Percentiles rank a stretch among this genome's conserved stretches.
Conservation (phyloP, 1,140 invertebrate species). For the Nylanderia fulva region DNA sequence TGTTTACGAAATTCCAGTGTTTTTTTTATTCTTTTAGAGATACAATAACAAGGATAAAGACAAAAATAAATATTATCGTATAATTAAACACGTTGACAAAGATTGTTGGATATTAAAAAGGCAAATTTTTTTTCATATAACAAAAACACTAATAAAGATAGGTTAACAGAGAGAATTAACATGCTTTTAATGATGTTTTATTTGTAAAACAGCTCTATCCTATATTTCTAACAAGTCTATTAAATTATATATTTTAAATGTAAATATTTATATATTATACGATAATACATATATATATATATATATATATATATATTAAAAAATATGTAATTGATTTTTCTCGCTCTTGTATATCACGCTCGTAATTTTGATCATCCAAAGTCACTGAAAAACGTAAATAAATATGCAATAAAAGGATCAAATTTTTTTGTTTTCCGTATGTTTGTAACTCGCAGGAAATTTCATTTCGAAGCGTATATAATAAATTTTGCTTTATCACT, state of each 20-base stretch:
- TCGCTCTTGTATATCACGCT: background rate
- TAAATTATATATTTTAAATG: background rate
- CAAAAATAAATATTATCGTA: too few species aligned
- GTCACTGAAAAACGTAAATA: background rate
- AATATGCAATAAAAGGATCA: constrained; percentile 5
- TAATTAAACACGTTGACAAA: too few species aligned
- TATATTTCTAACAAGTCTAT: background rate
- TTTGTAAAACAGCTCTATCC: too few species aligned
- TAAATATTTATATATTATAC: background rate
- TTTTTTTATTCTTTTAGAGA: too few species aligned
- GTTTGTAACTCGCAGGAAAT: background rate
- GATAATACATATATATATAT: too few species aligned
- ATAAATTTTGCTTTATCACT: constrained; percentile 30
- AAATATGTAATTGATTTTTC: background rate
- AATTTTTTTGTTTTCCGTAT: background rate
- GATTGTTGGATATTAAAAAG: too few species aligned
- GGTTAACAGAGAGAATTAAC: too few species aligned
- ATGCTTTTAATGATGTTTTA: too few species aligned
- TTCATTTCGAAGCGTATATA: background rate
- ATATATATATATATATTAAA: background rate
- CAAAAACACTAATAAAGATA: too few species aligned
- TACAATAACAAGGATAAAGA: too few species aligned
- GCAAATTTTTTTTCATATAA: too few species aligned
- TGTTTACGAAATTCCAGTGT: too few species aligned
- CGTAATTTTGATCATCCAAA: background rate